These are phyloP conservation scores for Ariolimax columbianus DNA, from an alignment of 2,888 invertebrate genomes.

Conservation along the genomic window DNA sequence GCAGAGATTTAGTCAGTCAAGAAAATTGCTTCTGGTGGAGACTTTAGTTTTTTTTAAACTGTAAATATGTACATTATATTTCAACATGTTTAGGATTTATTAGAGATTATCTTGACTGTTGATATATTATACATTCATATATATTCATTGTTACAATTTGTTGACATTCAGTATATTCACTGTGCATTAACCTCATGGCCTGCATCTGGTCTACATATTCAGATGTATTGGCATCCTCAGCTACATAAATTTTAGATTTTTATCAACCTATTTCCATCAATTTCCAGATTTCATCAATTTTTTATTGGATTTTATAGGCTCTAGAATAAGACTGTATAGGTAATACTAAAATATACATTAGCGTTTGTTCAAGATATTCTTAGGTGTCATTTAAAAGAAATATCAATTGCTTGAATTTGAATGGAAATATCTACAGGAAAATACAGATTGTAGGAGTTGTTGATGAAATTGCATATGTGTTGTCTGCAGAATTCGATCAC, in stretches of 20 bases:
- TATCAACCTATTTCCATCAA: not conserved
- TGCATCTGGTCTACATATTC: slow-evolving; percentile 20
- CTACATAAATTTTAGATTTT: not conserved
- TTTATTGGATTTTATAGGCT: not conserved
- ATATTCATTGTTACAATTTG: slow-evolving; percentile 45
- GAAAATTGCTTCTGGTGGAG: not conserved
- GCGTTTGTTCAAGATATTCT: too few relatives aligned
- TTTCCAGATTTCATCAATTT: not conserved
- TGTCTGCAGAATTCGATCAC: too few relatives aligned
- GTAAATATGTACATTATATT: slow-evolving; percentile 37
- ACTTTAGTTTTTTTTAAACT: not conserved
- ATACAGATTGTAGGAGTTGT: too few relatives aligned
- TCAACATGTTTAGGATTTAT: slow-evolving; percentile 26
- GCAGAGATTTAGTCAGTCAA: not conserved
- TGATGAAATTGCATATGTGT: too few relatives aligned
- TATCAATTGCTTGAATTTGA: too few relatives aligned
- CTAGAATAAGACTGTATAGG: too few relatives aligned
- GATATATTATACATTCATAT: slow-evolving; percentile 13
- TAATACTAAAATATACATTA: too few relatives aligned
- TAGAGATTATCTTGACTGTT: slow-evolving; percentile 36
- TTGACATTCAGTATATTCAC: slow-evolving; percentile 42
- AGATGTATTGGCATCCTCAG: not conserved
- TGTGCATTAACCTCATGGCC: slow-evolving; percentile 46
- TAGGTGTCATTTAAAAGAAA: too few relatives aligned
- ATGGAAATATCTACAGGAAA: too few relatives aligned